phyloP scores from a whole-genome alignment of 2,113 vertebrate genomes.

The Chaenocephalus aceratus region DNA sequence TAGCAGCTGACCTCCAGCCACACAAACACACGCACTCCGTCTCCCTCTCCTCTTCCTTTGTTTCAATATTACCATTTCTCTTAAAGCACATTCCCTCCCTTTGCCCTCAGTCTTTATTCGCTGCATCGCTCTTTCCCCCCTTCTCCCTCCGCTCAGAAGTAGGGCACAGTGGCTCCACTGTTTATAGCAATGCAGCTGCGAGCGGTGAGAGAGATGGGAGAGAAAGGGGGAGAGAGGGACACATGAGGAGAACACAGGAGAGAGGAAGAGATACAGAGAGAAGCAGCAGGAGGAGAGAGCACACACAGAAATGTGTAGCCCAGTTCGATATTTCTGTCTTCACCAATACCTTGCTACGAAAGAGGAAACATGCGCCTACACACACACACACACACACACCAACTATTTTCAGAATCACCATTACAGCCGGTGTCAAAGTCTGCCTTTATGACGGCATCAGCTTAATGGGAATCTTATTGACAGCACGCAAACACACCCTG shows the following conservation, averaged over 20 bases:
- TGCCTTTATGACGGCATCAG: constrained; percentile 61
- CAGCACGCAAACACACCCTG: not conserved
- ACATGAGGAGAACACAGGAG: constrained; percentile 24
- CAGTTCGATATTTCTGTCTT: constrained; percentile 29
- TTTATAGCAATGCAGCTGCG: constrained; percentile 77
- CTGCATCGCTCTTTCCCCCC: constrained; percentile 44
- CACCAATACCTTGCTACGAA: not conserved
- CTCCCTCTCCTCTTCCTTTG: constrained; percentile 28
- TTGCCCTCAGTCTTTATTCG: constrained; percentile 55
- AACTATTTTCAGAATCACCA: not conserved
- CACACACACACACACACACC: constrained; percentile 19
- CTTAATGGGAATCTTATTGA: not conserved
- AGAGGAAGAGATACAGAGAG: constrained; percentile 9
- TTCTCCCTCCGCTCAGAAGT: constrained; percentile 64
- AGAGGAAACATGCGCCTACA: constrained; percentile 12
- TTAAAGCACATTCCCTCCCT: constrained; percentile 36
- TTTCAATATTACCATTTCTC: constrained; percentile 45
- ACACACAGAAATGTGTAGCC: constrained; percentile 5
- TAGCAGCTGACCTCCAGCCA: constrained; percentile 53
- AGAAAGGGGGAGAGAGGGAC: not conserved
- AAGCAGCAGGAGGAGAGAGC: constrained; percentile 15
- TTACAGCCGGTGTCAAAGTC: constrained; percentile 64
- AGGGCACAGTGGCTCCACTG: constrained; percentile 81
- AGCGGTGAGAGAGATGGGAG: constrained; percentile 44
- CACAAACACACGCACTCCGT: not conserved